phyloP scores from a whole-genome alignment of 2,113 vertebrate genomes.

The Stomatorhinus ivindoensis region DNA sequence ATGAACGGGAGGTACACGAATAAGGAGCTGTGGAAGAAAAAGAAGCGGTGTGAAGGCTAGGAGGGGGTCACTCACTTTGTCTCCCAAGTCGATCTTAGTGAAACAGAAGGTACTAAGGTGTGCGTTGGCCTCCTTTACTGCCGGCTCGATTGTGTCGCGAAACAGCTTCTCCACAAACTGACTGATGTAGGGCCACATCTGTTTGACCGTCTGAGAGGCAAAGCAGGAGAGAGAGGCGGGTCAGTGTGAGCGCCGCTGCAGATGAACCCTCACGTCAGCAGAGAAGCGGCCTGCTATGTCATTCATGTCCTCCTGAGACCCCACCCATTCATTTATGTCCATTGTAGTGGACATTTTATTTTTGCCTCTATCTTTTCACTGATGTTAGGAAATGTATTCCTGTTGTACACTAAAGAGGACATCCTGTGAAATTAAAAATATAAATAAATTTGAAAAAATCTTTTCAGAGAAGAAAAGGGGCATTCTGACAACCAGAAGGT shows the following conservation, averaged over 20 bases:
- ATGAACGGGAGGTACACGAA: background rate
- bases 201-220: slow-evolving; percentile 75
- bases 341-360: too few relatives aligned
- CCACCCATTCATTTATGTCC: too few relatives aligned
- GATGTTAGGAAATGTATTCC: too few relatives aligned
- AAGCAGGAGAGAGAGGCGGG: background rate
- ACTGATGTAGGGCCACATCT: slow-evolving; percentile 94
- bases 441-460: too few relatives aligned
- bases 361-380: too few relatives aligned
- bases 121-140: slow-evolving; percentile 78
- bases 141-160: slow-evolving; percentile 88
- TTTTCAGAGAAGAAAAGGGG: background rate
- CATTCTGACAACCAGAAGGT: background rate
- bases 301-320: too few relatives aligned
- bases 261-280: background rate
- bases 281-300: background rate
- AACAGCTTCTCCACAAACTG: slow-evolving; percentile 94
- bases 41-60: background rate
- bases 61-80: slow-evolving; percentile 72
- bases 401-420: too few relatives aligned
- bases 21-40: background rate
- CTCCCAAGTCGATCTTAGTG: slow-evolving; percentile 85
- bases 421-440: too few relatives aligned
- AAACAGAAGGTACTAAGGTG: slow-evolving; percentile 89
- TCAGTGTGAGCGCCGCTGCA: background rate